Evolutionary conservation across 2,113 vertebrate genomes (phyloP).

Genomic region (Chaetura pelagica): DNA sequence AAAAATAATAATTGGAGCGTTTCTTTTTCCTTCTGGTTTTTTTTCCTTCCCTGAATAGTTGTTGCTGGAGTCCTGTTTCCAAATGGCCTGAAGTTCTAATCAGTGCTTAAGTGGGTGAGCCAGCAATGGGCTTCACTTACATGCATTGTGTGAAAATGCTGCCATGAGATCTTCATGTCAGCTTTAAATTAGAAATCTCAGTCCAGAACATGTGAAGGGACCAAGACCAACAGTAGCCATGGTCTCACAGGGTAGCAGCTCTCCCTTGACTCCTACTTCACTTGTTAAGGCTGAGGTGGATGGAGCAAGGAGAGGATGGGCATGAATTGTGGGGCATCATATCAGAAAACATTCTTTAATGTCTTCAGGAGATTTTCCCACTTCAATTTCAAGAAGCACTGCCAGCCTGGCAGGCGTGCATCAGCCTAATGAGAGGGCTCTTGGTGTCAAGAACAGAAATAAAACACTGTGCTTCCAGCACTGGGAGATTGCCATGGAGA

Average conservation of each 20-base stretch:
- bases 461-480: background rate
- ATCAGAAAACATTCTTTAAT: background rate
- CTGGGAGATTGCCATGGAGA: accelerated
- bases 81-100: background rate
- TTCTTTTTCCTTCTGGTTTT: background rate
- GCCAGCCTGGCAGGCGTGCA: background rate
- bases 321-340: background rate
- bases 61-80: background rate
- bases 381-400: background rate
- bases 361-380: background rate
- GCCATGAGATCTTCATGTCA: background rate
- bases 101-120: background rate
- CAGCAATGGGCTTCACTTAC: background rate
- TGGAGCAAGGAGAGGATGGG: accelerated
- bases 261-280: background rate
- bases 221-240: accelerated
- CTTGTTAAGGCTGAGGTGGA: background rate
- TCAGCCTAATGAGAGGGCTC: background rate
- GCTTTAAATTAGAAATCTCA: background rate
- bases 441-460: background rate
- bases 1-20: background rate
- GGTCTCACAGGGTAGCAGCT: background rate
- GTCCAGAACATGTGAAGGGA: background rate
- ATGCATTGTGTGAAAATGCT: background rate
- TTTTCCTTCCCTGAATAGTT: background rate